Conservation (phyloP, 2,797 vertebrate species). For the Gobio occitaniae region DNA sequence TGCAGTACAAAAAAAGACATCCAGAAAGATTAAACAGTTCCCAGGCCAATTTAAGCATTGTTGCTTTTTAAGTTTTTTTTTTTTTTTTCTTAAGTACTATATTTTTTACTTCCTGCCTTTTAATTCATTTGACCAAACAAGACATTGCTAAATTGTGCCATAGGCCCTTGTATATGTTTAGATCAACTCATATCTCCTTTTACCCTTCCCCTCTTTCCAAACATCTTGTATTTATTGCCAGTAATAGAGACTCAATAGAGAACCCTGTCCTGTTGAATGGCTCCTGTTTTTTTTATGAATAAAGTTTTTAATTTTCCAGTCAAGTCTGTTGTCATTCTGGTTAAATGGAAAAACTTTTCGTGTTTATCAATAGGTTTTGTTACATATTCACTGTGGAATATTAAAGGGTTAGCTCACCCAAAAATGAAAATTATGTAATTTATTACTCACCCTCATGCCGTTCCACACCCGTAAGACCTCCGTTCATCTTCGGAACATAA, state of each 20-base stretch:
- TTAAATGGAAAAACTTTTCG: background rate
- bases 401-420: too few relatives aligned
- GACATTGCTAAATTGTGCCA: conserved; percentile 40
- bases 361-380: background rate
- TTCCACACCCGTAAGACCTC: too few relatives aligned
- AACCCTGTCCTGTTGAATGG: conserved; percentile 33
- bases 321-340: background rate
- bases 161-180: conserved; percentile 14
- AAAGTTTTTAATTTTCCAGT: conserved; percentile 54
- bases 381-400: background rate
- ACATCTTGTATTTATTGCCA: conserved; percentile 58
- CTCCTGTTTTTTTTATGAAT: conserved; percentile 42
- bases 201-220: background rate
- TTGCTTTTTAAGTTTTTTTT: background rate
- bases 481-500: too few relatives aligned
- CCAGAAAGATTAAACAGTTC: conserved; percentile 11
- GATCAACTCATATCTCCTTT: background rate
- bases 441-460: too few relatives aligned
- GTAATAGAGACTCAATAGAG: conserved; percentile 26
- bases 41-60: conserved; percentile 14
- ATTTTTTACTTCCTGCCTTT: conserved; percentile 12
- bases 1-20: background rate
- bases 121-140: conserved; percentile 41
- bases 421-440: too few relatives aligned
- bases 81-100: background rate